A percentile compares a stretch with the other conserved stretches of the same genome.
phyloP scores from a whole-genome alignment of 2,797 vertebrate species.

The Falco biarmicus region DNA sequence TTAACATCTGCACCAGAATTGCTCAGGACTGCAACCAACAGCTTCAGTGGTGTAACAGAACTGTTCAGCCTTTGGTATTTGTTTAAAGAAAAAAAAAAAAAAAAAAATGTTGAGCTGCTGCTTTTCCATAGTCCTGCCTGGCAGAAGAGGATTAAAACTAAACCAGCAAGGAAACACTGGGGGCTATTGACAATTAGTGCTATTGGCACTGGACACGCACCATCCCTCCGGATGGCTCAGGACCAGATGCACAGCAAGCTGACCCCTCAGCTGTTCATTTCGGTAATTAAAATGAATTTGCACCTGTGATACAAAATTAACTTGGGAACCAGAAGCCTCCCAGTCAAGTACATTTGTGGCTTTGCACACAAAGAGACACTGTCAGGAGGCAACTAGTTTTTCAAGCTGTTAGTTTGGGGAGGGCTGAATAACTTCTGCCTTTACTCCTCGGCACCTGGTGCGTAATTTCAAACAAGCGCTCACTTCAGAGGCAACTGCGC shows the following conservation, averaged over 20 bases:
- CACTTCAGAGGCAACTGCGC: accelerated
- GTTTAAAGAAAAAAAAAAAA: neutral
- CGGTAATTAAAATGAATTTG: conserved; percentile 54
- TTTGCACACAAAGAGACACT: conserved; percentile 47
- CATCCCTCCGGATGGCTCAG: neutral
- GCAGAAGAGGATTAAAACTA: conserved; percentile 52
- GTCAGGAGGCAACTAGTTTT: neutral
- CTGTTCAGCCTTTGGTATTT: neutral
- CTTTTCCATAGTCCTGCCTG: neutral
- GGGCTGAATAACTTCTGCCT: neutral
- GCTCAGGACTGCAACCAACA: neutral
- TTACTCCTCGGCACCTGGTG: conserved; percentile 1
- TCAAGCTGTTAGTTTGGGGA: neutral
- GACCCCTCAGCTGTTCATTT: conserved; percentile 65
- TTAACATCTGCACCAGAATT: neutral
- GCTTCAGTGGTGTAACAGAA: neutral
- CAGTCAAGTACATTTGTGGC: conserved; percentile 15
- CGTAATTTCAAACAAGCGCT: neutral
- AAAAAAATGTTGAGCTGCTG: neutral
- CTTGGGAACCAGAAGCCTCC: neutral
- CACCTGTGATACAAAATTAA: conserved; percentile 69
- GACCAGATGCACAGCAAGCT: conserved; percentile 42
- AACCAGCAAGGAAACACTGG: conserved; percentile 18
- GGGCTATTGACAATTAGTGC: conserved; percentile 21
- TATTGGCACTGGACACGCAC: neutral